Evolutionary conservation across 2,113 vertebrate genomes (phyloP).

Genomic region (Rhadina sibilatrix): DNA sequence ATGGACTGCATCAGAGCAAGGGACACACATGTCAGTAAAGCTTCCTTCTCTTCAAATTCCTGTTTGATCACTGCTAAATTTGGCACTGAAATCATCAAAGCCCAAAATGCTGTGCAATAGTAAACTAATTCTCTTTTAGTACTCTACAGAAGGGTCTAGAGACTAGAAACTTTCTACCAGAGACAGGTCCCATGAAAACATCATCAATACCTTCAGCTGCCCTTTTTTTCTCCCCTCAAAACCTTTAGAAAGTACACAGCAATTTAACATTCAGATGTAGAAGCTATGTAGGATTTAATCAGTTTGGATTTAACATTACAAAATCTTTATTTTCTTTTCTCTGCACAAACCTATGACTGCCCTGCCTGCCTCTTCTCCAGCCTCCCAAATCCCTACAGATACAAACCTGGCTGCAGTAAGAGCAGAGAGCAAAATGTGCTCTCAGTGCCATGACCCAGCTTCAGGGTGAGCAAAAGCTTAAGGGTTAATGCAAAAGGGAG

Average conservation of each 20-base stretch:
- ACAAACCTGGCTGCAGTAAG: neutral
- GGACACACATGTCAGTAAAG: neutral
- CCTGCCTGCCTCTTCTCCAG: neutral
- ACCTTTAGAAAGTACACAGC: neutral
- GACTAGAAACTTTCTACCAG: neutral
- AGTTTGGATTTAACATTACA: neutral
- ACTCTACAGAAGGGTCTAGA: neutral
- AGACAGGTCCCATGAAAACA: neutral
- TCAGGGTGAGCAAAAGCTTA: accelerated
- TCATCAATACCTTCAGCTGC: neutral
- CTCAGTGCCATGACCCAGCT: neutral
- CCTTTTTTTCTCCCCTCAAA: neutral
- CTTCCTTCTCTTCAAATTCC: neutral
- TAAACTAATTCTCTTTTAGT: neutral
- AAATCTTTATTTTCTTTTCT: neutral
- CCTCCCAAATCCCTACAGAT: neutral
- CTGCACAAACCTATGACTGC: neutral
- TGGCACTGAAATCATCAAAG: neutral
- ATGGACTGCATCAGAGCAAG: neutral
- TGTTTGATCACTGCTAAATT: neutral
- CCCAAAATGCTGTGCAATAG: neutral
- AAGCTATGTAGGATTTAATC: neutral
- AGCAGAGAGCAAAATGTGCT: neutral
- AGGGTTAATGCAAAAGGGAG: neutral
- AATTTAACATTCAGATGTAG: neutral